Evolutionary conservation across 2,797 vertebrate genomes (phyloP), one percentile per base, ranked within the genome.

Genomic region (Schizopygopsis malacanthus): DNA sequence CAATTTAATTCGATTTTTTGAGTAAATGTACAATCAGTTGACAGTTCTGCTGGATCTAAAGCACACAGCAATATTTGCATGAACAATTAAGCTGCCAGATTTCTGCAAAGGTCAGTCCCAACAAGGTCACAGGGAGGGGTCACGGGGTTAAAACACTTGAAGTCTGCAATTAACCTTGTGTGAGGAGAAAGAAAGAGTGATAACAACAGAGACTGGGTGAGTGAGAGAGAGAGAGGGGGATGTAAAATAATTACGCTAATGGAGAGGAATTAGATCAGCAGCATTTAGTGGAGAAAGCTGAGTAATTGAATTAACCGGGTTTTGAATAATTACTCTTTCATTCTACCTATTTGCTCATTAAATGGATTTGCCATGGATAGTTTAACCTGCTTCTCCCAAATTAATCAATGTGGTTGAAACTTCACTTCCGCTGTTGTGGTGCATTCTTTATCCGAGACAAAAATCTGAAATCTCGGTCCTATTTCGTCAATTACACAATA

Each of bases 231-330:
- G 28, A 33, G 28, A 33, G 75, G n/a, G 41, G 4, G n/a, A 56
- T 56, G 25, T 22, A 50, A 52, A 56, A 70, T 81, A 81, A 88
- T 86, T 87, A 85, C 12, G 22, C 82, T 85, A 85, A 87, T 85
- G 80, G 71, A 86, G 83, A 86, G 72, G 39, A 83, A 78, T 87
- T 85, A 85, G 77, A 83, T 81, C 85, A 83, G 76, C 33, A 63
- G 41, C 79, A 71, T 80, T 81, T 84, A 80, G 41, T 54, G 75
- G 72, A 47, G 69, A 67, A 87, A 83, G 79, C 78, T 78, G 79
- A 79, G 75, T 78, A 79, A 94, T 92, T 92, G 92, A 92, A 22
- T 93, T 87, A 87, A 94, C 81, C 85, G 90, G 92, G 1, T 0
- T 54, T 3, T 87, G 89, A 91, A 94, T 92, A 89, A 93, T 85